Evolutionary conservation across 2,113 vertebrate species (phyloP), one percentile per base, ranked within the genome.

Genomic region (Eubucco bourcierii): DNA sequence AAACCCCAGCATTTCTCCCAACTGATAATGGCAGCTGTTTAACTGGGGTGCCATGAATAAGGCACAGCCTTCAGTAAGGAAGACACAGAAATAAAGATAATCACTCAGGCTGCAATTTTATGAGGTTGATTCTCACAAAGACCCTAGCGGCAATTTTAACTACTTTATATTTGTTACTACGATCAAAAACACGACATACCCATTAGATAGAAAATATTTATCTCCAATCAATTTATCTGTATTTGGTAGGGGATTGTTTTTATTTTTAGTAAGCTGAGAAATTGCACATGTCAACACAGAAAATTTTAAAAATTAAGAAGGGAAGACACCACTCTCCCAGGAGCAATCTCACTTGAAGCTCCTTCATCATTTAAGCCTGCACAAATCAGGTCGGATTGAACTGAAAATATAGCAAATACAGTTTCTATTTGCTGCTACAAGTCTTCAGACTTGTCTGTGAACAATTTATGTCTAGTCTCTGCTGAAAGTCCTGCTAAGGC

Each of bases 331-430:
- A 23, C 47, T 39, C 88, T 92, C 89, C 66, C 66, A 74, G 71
- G 59, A 80, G 47, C 72, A 64, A 76, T 41, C 80, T 19, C 61
- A 67, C 79, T 50, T 80, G 87, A 92, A 95, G 52, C 21, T 66
- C 76, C 72, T 91, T 79, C 46, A 46, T 86, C 39, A 67, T 80
- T 61, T 87, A 80, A 94, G 50, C 15, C 65, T 67, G 66, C 31
- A 64, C 44, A 28, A 64, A 94, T 93, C 73, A 87, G 47, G 61
- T 44, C 39, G 52, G 31, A 84, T 86, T 81, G 65, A 76, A 78
- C 15, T 7, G 39, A 58, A 76, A 95, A 66, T 20, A 65, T 8
- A 60, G 81, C 53, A 46, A 56, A 78, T 13, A 18, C 16, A 66
- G 31, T n/a, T 50, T 72, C 21, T 58, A 67, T 37, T 68, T 84